Percentiles rank a stretch among this genome's conserved stretches.
Conservation (phyloP, 2,888 invertebrate species). For the Lepidochrysops patricia region DNA sequence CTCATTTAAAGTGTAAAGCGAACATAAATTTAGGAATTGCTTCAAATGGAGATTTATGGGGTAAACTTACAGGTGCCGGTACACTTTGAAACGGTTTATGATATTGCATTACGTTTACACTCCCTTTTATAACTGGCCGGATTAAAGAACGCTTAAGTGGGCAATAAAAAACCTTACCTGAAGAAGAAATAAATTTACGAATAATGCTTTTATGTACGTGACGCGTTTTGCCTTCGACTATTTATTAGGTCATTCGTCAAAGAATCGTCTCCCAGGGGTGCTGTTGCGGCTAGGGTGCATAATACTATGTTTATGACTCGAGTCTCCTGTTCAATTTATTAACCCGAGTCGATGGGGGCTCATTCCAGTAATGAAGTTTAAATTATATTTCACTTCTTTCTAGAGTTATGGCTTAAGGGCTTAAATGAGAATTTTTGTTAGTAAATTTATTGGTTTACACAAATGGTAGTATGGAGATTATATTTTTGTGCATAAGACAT, state of each 20-base stretch:
- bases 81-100: constrained; percentile 55
- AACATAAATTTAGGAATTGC: not conserved
- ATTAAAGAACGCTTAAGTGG: constrained; percentile 70
- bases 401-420: not conserved
- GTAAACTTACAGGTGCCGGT: constrained; percentile 50
- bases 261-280: constrained; percentile 55
- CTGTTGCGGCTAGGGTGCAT: constrained; percentile 69
- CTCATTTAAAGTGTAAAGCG: not conserved
- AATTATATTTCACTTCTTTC: constrained; percentile 13
- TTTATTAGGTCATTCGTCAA: constrained; percentile 72
- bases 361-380: constrained; percentile 11
- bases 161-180: constrained; percentile 69
- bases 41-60: constrained; percentile 44
- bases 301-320: constrained; percentile 61
- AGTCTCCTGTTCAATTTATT: constrained; percentile 55
- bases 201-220: constrained; percentile 73
- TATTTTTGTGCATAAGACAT: not conserved
- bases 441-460: not conserved
- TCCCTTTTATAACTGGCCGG: constrained; percentile 62
- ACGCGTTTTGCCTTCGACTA: constrained; percentile 67
- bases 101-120: constrained; percentile 56
- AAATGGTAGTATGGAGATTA: not conserved
- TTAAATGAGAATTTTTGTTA: not conserved
- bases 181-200: constrained; percentile 72
- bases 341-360: constrained; percentile 31